Conservation (phyloP, 2,113 vertebrate genomes). For the Desmodus rotundus region DNA sequence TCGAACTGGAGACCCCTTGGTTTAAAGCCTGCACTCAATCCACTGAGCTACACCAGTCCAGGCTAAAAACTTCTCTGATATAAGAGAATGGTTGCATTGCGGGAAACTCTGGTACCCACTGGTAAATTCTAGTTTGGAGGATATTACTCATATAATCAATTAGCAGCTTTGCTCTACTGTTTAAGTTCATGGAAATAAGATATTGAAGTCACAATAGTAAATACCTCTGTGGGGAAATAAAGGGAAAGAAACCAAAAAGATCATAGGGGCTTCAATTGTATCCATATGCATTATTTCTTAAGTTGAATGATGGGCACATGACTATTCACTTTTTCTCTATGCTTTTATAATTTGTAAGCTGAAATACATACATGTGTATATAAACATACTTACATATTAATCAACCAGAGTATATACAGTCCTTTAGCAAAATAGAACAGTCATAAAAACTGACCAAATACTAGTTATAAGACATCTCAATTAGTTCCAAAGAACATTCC, state of each 20-base stretch:
- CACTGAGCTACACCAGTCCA: no score
- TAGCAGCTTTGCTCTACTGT: not conserved
- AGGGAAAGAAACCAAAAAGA: not conserved
- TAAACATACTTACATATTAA: not conserved
- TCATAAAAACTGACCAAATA: not conserved
- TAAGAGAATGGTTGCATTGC: not conserved
- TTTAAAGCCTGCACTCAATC: no score
- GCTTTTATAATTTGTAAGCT: not conserved
- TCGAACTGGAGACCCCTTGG: no score
- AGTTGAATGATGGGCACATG: not conserved
- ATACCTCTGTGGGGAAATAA: not conserved
- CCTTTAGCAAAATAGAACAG: not conserved
- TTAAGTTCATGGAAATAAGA: not conserved
- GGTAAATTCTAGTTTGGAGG: not conserved
- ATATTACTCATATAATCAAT: not conserved
- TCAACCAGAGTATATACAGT: not conserved
- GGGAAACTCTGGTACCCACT: not conserved
- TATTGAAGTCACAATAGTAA: slow-evolving; percentile 2
- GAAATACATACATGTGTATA: not conserved
- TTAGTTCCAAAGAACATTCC: not conserved
- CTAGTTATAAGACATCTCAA: not conserved
- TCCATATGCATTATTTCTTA: not conserved
- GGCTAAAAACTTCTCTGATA: not conserved
- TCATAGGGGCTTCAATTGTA: no score
- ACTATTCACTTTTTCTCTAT: not conserved